Evolutionary conservation across 1,140 invertebrate genomes (phyloP).

Genomic region (Drosophila miranda): DNA sequence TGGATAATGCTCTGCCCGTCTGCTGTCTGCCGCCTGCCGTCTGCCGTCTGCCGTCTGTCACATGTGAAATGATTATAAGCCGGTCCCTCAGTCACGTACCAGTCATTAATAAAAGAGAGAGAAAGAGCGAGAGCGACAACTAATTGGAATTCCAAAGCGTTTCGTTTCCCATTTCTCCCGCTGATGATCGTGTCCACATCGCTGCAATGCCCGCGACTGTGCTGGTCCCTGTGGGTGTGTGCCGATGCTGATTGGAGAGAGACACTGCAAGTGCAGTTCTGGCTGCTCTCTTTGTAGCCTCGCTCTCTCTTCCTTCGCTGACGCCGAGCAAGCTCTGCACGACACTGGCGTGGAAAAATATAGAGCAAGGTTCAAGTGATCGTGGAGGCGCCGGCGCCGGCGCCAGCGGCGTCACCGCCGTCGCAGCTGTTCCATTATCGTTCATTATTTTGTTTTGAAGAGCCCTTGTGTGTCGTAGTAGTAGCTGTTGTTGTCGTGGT

Average conservation of each 20-base stretch:
- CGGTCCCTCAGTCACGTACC: constrained; percentile 40
- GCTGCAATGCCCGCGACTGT: too few relatives aligned
- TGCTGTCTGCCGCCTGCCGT: too few relatives aligned
- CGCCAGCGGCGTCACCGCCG: neutral
- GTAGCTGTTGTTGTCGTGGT: neutral
- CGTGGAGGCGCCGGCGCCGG: constrained; percentile 12
- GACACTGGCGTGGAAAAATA: constrained; percentile 13
- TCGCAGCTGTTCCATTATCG: constrained; percentile 18
- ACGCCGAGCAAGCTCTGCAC: constrained; percentile 1
- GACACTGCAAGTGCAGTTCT: neutral
- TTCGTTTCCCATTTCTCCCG: neutral
- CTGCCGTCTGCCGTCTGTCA: constrained; percentile 11
- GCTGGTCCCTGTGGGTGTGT: too few relatives aligned
- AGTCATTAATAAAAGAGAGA: constrained; percentile 35
- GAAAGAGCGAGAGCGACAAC: constrained; percentile 9
- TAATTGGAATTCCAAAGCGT: constrained; percentile 41
- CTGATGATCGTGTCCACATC: neutral
- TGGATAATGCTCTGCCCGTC: constrained; percentile 14
- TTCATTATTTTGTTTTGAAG: constrained; percentile 16
- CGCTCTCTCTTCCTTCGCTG: neutral
- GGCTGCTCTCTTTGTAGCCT: neutral
- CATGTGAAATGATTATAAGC: constrained; percentile 35
- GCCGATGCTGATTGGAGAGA: too few relatives aligned
- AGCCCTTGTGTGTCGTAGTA: constrained; percentile 11
- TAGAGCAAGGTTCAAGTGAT: constrained; percentile 47